Percentiles rank a stretch among this genome's conserved stretches.
Conservation (phyloP, 2,888 invertebrate genomes). For the Alloscopus bannaensis region DNA sequence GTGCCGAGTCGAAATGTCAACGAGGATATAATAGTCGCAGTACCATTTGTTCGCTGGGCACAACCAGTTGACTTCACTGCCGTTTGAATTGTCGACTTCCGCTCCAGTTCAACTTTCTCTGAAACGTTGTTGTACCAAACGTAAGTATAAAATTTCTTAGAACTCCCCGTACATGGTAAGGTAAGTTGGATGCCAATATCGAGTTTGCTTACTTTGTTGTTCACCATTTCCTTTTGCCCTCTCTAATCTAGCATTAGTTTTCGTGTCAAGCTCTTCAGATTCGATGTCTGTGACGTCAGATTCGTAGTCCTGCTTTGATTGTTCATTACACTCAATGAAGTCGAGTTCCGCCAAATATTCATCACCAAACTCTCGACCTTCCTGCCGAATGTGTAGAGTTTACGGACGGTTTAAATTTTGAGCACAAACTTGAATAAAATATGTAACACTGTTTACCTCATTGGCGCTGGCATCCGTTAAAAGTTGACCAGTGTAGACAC, state of each 20-base stretch:
- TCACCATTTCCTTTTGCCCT: background rate
- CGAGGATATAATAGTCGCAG: too few species aligned
- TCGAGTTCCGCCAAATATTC: conserved; percentile 98
- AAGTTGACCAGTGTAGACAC: conserved; percentile 95
- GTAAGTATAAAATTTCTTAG: background rate
- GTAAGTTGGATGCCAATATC: background rate
- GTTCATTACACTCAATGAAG: conserved; percentile 94
- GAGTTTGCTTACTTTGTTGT: background rate
- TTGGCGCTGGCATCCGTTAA: conserved; percentile 92
- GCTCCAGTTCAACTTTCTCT: background rate
- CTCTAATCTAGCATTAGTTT: background rate
- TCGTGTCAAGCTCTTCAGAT: conserved; percentile 10
- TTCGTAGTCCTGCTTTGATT: conserved; percentile 74
- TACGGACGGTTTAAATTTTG: too few species aligned
- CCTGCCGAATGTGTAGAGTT: too few species aligned
- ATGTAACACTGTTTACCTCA: conserved; percentile 63
- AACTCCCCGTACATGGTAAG: background rate
- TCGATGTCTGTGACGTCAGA: conserved; percentile 48
- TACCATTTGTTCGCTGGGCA: too few species aligned
- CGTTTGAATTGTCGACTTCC: too few species aligned
- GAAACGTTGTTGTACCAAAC: background rate
- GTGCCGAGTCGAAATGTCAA: too few species aligned
- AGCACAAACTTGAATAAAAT: too few species aligned
- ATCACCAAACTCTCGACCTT: conserved; percentile 91
- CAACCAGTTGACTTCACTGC: too few species aligned